phyloP scores from a whole-genome alignment of 2,888 invertebrate species.

The Clunio marinus region DNA sequence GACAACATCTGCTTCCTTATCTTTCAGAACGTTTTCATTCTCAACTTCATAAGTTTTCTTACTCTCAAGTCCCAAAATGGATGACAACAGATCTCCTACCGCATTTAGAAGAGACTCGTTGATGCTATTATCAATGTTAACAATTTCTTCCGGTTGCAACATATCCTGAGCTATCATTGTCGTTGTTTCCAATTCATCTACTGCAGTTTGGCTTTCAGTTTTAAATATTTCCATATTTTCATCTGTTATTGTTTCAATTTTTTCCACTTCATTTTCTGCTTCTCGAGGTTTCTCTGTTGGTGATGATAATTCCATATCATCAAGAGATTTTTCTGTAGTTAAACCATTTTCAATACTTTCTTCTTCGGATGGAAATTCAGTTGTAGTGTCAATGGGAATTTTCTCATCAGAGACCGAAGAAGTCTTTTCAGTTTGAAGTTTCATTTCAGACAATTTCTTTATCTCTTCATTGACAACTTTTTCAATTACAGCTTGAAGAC shows the following conservation, averaged over 20 bases:
- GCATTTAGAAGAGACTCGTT: conserved; percentile 15
- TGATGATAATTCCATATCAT: neutral
- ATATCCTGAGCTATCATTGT: no score
- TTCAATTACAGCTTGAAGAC: conserved; percentile 17
- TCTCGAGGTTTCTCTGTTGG: neutral
- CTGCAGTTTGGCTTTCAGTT: no score
- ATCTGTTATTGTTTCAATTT: neutral
- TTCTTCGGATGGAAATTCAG: no score
- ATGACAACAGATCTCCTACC: conserved; percentile 26
- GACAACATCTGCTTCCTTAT: no score
- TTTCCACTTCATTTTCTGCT: neutral
- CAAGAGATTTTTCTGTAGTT: no score
- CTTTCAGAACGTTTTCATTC: no score
- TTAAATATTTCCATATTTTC: neutral
- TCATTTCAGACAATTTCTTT: conserved; percentile 5
- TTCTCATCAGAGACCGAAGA: no score
- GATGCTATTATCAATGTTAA: neutral
- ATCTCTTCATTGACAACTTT: conserved; percentile 28
- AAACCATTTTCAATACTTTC: no score
- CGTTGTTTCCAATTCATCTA: neutral
- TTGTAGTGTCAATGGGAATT: neutral
- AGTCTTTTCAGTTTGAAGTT: no score
- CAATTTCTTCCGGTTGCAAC: neutral
- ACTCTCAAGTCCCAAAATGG: conserved; percentile 3
- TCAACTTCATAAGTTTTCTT: no score